Percentiles rank a stretch among this genome's conserved stretches.
Evolutionary conservation across 2,888 invertebrate genomes (phyloP).

Genomic region (Xylocampa areola): DNA sequence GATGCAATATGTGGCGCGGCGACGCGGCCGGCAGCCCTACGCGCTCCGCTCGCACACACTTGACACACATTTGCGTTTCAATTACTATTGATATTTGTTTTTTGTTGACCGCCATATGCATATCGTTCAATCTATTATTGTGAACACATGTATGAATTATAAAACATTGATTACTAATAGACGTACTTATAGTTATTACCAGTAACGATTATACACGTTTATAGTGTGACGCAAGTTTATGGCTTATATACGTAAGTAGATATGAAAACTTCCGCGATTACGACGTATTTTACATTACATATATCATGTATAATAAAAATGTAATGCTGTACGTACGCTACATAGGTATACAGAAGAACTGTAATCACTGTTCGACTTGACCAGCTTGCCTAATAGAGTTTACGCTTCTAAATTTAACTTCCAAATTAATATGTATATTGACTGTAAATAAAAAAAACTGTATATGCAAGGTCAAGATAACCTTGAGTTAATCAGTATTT

Average conservation of each 20-base stretch:
- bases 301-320: conserved; percentile 26
- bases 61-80: conserved; percentile 85
- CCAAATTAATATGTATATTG: conserved; percentile 25
- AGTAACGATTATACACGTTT: conserved; percentile 24
- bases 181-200: conserved; percentile 15
- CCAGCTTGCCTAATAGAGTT: conserved; percentile 19
- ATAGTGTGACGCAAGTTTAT: conserved; percentile 34
- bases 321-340: not conserved
- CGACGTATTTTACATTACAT: conserved; percentile 36
- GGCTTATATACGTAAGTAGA: conserved; percentile 22
- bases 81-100: conserved; percentile 78
- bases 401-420: too few relatives aligned
- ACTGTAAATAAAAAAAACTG: conserved; percentile 69
- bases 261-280: conserved; percentile 44
- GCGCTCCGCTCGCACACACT: conserved; percentile 72
- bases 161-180: conserved; percentile 28
- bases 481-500: conserved; percentile 83
- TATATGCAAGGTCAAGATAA: conserved; percentile 83
- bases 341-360: conserved; percentile 6
- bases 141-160: conserved; percentile 35
- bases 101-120: conserved; percentile 66
- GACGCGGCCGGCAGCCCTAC: conserved; percentile 61
- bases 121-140: conserved; percentile 53
- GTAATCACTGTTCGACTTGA: conserved; percentile 15
- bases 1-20: conserved; percentile 70